Percentiles rank a stretch among this genome's conserved stretches.
Conservation (phyloP, 2,797 vertebrate genomes). For the Danio tinwini region DNA sequence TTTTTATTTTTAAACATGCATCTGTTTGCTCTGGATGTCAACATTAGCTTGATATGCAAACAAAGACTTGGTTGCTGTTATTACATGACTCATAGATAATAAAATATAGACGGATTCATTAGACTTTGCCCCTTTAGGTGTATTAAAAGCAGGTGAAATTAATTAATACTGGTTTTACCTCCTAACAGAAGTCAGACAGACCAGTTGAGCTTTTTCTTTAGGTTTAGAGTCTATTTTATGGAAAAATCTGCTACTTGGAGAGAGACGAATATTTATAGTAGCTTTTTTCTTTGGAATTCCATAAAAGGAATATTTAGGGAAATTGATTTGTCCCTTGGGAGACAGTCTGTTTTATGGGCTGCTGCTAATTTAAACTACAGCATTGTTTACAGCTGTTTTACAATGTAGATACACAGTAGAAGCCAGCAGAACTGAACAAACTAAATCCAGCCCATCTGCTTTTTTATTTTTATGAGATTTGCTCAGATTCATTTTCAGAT, state of each 20-base stretch:
- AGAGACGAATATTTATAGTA: background rate
- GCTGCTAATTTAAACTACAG: background rate
- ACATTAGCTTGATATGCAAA: background rate
- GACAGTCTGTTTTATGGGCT: constrained; percentile 21
- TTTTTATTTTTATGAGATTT: background rate
- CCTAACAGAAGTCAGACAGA: background rate
- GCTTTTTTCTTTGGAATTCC: background rate
- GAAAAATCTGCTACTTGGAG: background rate
- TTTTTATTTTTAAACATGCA: background rate
- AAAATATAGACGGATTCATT: background rate
- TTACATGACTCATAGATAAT: background rate
- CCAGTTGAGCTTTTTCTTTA: background rate
- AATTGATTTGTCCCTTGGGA: background rate
- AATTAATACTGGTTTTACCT: background rate
- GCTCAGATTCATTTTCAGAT: background rate
- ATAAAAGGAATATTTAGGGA: constrained; percentile 13
- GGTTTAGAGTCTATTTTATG: background rate
- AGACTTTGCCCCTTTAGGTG: background rate
- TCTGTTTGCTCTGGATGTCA: background rate
- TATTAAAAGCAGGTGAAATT: background rate
- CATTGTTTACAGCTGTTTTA: constrained; percentile 1
- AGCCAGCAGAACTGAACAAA: background rate
- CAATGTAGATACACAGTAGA: background rate
- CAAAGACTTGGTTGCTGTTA: background rate
- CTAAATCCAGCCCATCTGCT: background rate